Base-by-base conservation (phyloP, 2,888 invertebrate genomes). In the Tipula lateralis region DNA sequence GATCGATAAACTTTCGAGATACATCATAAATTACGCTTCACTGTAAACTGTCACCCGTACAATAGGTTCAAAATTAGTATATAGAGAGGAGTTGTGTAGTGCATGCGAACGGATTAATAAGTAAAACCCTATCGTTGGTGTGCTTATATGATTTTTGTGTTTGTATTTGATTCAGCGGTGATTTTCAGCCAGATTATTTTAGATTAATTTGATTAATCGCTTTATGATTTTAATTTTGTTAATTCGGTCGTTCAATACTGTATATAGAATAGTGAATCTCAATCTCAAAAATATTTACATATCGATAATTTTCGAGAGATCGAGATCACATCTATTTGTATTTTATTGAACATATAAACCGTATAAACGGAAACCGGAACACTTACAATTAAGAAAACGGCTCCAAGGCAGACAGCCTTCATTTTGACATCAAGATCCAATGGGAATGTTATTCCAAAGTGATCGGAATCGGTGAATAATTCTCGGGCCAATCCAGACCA, bases 401-500 rank as follows among this genome's bases (percentile, higher is more conserved):
- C 95, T 84, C 94, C 95, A 19, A 95, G 89, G 87, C 95, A 91
- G 1, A 94, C 93, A 0, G 95, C 95, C 88, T 95, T 95, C 91
- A 95, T 94, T 88, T 93, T 93, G 30, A 95, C 95, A 88, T 97
- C 96, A 87, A 97, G 91, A 90, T 96, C 96, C 91, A 94, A 92
- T 0, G 97, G 97, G 90, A 97, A 97, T 29, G 93, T 92, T 86
- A 97, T 94, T 24, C 96, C 96, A 89, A 97, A 97, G 88, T 94
- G 93, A 89, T 97, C 96, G 0, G 95, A 91, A 89, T 96, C 95
- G 0, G 96, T 96, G 89, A 96, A 96, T 85, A 92, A 89, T 90
- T 97, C 96, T 85, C 95, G 92, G 2, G 93, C 91, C 82, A 96
- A 88, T 0, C 96, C 96, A 0, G 95, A 93, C 96, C 96, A 97